These are phyloP conservation scores for Saturnia japonica DNA, from an alignment of 2,888 invertebrate genomes.

Conservation along the genomic window DNA sequence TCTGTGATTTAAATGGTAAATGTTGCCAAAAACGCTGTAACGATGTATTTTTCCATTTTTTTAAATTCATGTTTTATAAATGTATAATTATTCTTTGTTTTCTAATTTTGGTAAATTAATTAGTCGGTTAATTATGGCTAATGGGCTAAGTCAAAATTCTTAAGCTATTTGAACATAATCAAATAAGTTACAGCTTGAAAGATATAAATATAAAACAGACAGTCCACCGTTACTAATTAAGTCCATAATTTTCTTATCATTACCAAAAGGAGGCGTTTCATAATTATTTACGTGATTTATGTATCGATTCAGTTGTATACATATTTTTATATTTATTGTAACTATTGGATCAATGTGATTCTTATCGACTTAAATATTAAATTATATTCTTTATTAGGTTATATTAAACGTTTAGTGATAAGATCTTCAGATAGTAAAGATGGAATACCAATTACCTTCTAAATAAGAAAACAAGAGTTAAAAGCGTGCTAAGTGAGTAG, in stretches of 20 bases:
- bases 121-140: no score
- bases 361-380: neutral
- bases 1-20: neutral
- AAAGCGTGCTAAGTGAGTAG: slow-evolving; percentile 2
- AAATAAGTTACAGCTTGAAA: no score
- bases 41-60: neutral
- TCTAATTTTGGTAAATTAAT: no score
- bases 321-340: neutral
- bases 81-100: no score
- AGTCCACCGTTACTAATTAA: neutral
- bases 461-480: slow-evolving; percentile 26
- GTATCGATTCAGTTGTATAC: neutral
- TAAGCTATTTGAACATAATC: no score
- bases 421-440: slow-evolving; percentile 47
- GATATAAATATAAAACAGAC: no score
- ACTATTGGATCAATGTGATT: neutral
- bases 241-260: neutral
- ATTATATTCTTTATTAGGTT: neutral
- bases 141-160: no score
- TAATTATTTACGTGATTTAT: neutral
- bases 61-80: no score
- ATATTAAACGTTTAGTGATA: slow-evolving; percentile 10
- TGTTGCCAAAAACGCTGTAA: neutral
- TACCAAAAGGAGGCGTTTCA: neutral
- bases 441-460: slow-evolving; percentile 63